Evolutionary conservation across 2,888 invertebrate genomes (phyloP).

Genomic region (Penaeus monodon): DNA sequence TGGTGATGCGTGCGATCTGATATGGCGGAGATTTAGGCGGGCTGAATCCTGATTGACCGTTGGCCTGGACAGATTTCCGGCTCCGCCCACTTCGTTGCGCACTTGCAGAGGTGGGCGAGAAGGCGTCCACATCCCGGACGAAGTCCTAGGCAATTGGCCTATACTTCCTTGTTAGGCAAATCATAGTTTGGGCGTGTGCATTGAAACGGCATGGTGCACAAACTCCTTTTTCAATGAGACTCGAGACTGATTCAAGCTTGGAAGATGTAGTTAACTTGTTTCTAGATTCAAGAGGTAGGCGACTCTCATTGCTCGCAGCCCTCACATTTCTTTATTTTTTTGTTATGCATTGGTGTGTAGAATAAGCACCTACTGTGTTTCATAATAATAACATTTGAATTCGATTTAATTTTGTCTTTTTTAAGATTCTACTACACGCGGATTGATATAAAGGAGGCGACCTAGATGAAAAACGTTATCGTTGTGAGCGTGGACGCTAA

Average conservation of each 20-base stretch:
- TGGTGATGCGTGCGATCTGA: constrained; percentile 57
- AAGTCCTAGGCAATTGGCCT: constrained; percentile 39
- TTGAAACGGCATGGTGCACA: constrained; percentile 41
- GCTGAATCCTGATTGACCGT: constrained; percentile 62
- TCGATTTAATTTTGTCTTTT: too few relatives aligned
- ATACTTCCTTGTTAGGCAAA: constrained; percentile 56
- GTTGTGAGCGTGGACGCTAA: constrained; percentile 14
- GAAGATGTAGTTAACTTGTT: constrained; percentile 3
- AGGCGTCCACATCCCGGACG: constrained; percentile 35
- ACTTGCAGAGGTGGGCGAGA: constrained; percentile 47
- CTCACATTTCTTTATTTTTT: background rate
- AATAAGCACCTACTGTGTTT: too few relatives aligned
- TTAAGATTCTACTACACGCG: background rate
- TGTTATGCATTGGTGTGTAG: background rate
- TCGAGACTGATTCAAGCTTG: constrained; percentile 7
- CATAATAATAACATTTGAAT: too few relatives aligned
- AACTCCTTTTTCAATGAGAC: constrained; percentile 12
- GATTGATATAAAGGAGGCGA: too few relatives aligned
- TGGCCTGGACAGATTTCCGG: constrained; percentile 61
- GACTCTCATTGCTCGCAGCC: background rate
- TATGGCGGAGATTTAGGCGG: constrained; percentile 63
- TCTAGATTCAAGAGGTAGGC: background rate
- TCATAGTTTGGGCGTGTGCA: constrained; percentile 55
- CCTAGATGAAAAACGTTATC: too few relatives aligned
- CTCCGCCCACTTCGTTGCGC: constrained; percentile 60